Evolutionary conservation across 2,888 invertebrate genomes (phyloP), one percentile per base, ranked within the genome.

Genomic region (Psylliodes chrysocephalus): DNA sequence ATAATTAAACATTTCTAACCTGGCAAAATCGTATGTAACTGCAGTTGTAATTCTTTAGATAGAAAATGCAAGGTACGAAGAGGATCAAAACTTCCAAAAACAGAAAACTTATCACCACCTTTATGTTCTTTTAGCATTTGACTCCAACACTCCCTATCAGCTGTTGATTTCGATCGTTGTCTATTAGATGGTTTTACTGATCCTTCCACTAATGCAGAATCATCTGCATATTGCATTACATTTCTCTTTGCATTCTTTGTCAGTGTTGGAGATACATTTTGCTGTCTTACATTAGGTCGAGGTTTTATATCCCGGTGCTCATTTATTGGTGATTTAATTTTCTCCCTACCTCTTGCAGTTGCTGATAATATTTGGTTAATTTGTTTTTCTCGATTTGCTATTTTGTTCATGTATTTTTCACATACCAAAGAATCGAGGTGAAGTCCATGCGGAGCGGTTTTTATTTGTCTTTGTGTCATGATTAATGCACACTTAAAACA

Each of bases 1-100:
- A 17, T 19, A 22, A 22, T 22, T 22, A 22, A 22, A 22, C 8
- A 17, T 56, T 19, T 14, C 51, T 28, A 1, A 81, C 81, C 73
- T 66, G 78, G 76, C 14, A 77, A 42, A 61, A 69, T 51, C 17
- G 70, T 64, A 53, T 75, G 71, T 15, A 83, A 59, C 64, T 80
- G 79, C 15, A 71, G 73, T 51, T 80, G 77, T 53, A 83, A 68
- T 66, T 83, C 83, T 62, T 78, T 80, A 1, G 80, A 77, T 28
- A 83, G 71, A 71, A 82, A 82, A 71, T 82, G 82, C 53, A 83
- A 62, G 1, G 82, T 82, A 6, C 82, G 69, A 53, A 83, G 71
- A 0, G 83, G 82, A 71, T 83, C 82, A 69, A 80, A 82, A 66
- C 73, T 77, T 54, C 75, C 76, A 68, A 81, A 82, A 14, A 75